Evolutionary conservation across 2,888 invertebrate genomes (phyloP).

Genomic region (Netelia virgata): DNA sequence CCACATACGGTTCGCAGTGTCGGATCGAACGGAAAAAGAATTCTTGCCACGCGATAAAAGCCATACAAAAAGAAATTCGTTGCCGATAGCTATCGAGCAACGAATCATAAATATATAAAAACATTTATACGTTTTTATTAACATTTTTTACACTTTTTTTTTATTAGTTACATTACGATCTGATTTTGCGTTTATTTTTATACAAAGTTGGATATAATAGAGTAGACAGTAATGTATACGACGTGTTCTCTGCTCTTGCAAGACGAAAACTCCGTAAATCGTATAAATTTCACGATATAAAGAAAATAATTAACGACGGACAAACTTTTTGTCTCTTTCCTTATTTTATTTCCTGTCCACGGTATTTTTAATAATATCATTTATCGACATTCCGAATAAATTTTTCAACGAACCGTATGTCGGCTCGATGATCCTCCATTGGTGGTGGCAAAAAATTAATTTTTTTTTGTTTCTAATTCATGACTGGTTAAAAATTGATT

Average conservation of each 20-base stretch:
- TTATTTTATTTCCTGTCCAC: conserved; percentile 18
- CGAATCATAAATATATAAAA: conserved; percentile 77
- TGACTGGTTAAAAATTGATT: conserved; percentile 55
- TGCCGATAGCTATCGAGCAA: conserved; percentile 10
- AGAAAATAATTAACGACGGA: not conserved
- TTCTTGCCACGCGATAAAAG: no score
- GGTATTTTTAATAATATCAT: conserved; percentile 48
- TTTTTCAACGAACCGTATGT: conserved; percentile 48
- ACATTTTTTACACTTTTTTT: conserved; percentile 82
- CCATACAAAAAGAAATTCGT: no score
- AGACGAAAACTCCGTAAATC: conserved; percentile 67
- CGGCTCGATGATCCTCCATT: conserved; percentile 51
- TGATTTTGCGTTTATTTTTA: conserved; percentile 76
- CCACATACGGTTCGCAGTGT: no score
- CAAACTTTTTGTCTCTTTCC: not conserved
- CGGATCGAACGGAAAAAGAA: no score
- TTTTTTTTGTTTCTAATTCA: conserved; percentile 32
- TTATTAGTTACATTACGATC: conserved; percentile 81
- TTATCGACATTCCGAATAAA: conserved; percentile 54
- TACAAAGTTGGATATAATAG: conserved; percentile 81
- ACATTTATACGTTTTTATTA: conserved; percentile 84
- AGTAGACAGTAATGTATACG: conserved; percentile 77
- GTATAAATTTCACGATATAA: conserved; percentile 30
- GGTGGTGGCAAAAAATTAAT: conserved; percentile 34
- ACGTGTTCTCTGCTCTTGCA: conserved; percentile 68